Evolutionary conservation across 2,113 vertebrate genomes (phyloP), one percentile per base, ranked within the genome.

Genomic region (Alligator sinensis): DNA sequence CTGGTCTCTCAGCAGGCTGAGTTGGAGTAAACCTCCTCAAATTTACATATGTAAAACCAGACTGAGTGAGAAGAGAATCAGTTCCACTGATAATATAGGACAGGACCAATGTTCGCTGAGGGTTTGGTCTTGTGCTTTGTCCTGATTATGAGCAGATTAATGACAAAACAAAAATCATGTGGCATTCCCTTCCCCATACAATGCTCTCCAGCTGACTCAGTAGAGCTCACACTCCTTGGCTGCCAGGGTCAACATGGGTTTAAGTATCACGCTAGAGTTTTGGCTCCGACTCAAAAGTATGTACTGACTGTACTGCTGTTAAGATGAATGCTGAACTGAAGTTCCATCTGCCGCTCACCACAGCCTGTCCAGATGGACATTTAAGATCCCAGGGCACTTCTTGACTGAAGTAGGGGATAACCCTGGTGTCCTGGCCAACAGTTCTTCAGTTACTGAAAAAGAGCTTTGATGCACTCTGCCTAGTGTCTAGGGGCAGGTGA

Each of bases 121-220:
- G 77, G 82, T 91, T 94, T 82, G 86, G 92, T 95, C 92, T 92
- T 89, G 91, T 94, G 87, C 84, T 96, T 86, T 93, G 95, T 91
- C 94, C 96, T 97, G 92, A 97, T 96, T 96, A 91, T 81, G 77
- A 88, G 70, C 83, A 91, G 84, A 92, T 96, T 96, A 91, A 97
- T 90, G 91, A 92, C 90, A 94, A 94, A 95, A 68, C 86, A 87
- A 92, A 47, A 92, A 88, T 96, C 94, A 94, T 92, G 80, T 95
- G 91, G 84, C 91, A 17, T 90, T 88, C 81, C 88, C 72, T 79
- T 96, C 77, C 64, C 83, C 82, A 88, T 94, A 81, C 75, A 18
- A 68, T 82, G 61, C 68, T 72, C 80, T 84, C 77, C 77, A 90
- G 94, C 92, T 94, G 86, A 96, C 88, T 96, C 93, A 47, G 82